Percentiles rank a stretch among this genome's conserved stretches.
Conservation (phyloP, 2,113 vertebrate genomes). For the Phoenicopterus ruber region DNA sequence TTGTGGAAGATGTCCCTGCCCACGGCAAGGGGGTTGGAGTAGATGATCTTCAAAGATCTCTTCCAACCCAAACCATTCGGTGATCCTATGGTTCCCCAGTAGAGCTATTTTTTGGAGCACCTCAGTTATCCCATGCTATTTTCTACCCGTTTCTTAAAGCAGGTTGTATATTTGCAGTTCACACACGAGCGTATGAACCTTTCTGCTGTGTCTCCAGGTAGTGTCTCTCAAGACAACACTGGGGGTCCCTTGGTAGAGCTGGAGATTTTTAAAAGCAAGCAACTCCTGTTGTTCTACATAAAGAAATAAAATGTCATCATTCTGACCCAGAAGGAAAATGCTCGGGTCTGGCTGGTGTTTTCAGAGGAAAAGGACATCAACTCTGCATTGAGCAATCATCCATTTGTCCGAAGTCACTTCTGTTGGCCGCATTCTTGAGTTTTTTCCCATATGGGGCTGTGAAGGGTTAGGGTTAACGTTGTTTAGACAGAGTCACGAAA, state of each 20-base stretch:
- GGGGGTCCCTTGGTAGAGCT: neutral
- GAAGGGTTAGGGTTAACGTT: neutral
- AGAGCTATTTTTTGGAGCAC: neutral
- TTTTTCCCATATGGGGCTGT: neutral
- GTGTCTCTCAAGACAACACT: neutral
- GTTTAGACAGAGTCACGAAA: neutral
- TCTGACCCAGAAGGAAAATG: neutral
- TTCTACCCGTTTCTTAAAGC: neutral
- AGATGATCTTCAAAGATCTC: too few species aligned
- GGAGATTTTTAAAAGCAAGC: neutral
- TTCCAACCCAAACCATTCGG: too few species aligned
- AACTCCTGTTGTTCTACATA: neutral
- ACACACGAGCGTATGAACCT: neutral
- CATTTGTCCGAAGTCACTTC: neutral
- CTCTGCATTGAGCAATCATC: neutral
- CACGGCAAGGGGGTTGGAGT: too few species aligned
- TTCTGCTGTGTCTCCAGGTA: neutral
- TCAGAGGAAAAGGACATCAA: neutral
- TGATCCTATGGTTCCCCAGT: neutral
- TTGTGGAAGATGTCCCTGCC: too few species aligned
- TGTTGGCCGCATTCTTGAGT: neutral
- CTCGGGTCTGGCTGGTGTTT: neutral
- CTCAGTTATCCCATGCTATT: neutral
- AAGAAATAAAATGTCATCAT: neutral
- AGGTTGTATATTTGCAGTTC: neutral